Base-by-base conservation (phyloP, 2,888 invertebrate genomes). In the Petrolisthes cinctipes region DNA sequence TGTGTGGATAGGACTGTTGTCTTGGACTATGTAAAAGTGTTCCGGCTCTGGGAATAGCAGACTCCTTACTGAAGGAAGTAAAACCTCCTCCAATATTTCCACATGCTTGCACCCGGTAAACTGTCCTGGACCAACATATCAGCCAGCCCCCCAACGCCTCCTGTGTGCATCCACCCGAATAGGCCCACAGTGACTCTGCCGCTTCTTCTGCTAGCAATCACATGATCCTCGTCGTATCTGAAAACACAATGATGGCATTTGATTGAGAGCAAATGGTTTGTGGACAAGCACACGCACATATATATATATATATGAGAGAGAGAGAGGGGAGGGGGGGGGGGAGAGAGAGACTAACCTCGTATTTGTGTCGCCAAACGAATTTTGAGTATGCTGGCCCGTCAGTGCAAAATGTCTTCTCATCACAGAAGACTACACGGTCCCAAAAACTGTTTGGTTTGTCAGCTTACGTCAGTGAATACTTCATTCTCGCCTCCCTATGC, bases 171-270 rank as follows among this genome's bases (percentile, higher is more conserved):
- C 61, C 61, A 61, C 14, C 61, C 73, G n/a, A 73, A 73, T 11
- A n/a, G n/a, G 73, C 73, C 73, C 73, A 73, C 73, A 73, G 11
- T 73, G n/a, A 73, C n/a, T 73, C 73, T 17, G 23, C 73, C 73
- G n/a, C 73, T 73, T n/a, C n/a, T n/a, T 20, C 73, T 73, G 73
- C 9, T 73, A 61, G 61, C 61, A 6, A 61, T 14, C 61, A 61
- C 61, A 14, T 61, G 6, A 61, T 61, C 61, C 61, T 61, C 61
- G 14, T 61, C 61, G 61, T 61, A 61, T 61, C 61, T 61, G 61
- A 61, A 61, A 61, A 61, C 61, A 61, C 61, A 61, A 61, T 61
- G 61, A 61, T 61, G 61, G 14, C 61, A 61, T 14, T 61, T 61
- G 6, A 61, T 14, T 61, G 61, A 61, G 14, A 9, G 61, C 14